Conservation (phyloP, 2,888 invertebrate genomes). For the Cheilosia pagana region DNA sequence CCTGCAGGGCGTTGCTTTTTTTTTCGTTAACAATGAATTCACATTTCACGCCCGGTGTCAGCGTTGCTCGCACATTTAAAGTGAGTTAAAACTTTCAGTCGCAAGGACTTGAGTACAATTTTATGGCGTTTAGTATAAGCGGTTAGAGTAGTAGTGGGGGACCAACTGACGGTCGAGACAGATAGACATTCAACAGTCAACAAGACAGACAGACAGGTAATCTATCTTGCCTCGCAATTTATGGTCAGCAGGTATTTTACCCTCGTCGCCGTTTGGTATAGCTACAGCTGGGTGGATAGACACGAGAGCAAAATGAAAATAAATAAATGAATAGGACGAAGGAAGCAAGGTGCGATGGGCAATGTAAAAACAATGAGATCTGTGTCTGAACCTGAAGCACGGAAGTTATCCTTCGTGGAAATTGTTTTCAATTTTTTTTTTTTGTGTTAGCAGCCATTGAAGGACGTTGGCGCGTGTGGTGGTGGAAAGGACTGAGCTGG, state of each 20-base stretch:
- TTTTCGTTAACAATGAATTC: constrained; percentile 56
- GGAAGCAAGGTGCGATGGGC: constrained; percentile 25
- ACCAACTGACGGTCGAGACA: constrained; percentile 46
- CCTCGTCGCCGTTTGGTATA: background rate
- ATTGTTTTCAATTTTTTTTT: background rate
- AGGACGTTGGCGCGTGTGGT: background rate
- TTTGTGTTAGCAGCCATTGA: background rate
- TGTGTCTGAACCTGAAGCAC: background rate
- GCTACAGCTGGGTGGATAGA: background rate
- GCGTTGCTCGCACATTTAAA: constrained; percentile 53
- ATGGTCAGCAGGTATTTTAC: constrained; percentile 60
- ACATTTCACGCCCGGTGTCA: constrained; percentile 61
- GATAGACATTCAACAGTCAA: constrained; percentile 58
- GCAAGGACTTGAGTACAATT: constrained; percentile 44
- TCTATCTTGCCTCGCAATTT: constrained; percentile 65
- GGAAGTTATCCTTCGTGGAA: constrained; percentile 20
- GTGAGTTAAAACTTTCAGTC: constrained; percentile 62
- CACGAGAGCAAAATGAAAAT: constrained; percentile 36
- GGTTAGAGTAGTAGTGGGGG: background rate
- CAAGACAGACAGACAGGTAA: constrained; percentile 72
- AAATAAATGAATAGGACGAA: constrained; percentile 45
- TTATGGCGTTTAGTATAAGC: constrained; percentile 38
- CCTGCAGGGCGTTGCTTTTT: constrained; percentile 1
- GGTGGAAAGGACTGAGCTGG: constrained; percentile 1
- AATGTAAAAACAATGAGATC: constrained; percentile 37